Evolutionary conservation across 2,888 invertebrate species (phyloP), one percentile per base, ranked within the genome.

Genomic region (Eulithis prunata): DNA sequence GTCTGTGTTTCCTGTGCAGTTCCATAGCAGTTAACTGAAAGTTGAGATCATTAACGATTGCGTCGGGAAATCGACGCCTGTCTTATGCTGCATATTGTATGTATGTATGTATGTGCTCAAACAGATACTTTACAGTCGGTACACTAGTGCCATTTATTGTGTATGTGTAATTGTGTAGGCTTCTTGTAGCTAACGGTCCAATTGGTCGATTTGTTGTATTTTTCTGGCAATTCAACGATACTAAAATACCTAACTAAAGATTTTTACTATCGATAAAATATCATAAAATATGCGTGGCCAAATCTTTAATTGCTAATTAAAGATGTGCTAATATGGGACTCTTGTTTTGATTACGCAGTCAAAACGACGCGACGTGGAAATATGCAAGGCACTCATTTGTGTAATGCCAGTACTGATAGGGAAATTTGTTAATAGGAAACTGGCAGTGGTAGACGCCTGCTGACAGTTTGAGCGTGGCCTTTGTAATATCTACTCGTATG

Each of bases 391-490:
- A 77, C 76, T 77, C 76, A 80, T 84, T 84, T 82, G 82, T 83
- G 82, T 83, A 86, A 85, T 70, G 59, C 63, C 53, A 64, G 57
- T 68, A 65, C 85, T 85, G 85, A 86, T 85, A 86, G 80, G 86
- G 81, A 86, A 86, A 87, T 85, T 85, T 77, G 82, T 80, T 76
- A 77, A 80, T 79, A 77, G 77, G 77, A 78, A 78, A 79, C 80
- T 78, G 77, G 68, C 74, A 74, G 79, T 78, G 77, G 71, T 75
- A 73, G 73, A 63, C 74, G 71, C 68, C 72, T 66, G 74, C 78
- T 81, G 84, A 84, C 89, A 91, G 91, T 91, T 83, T 76, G 79
- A 83, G 80, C 81, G 79, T 76, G 80, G 79, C 82, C 76, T 77
- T 77, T 86, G 84, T 73, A 74, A 80, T 76, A 85, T 72, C 73